Evolutionary conservation across 1,140 invertebrate genomes (phyloP), one percentile per base, ranked within the genome.

Genomic region (Cotesia typhae): DNA sequence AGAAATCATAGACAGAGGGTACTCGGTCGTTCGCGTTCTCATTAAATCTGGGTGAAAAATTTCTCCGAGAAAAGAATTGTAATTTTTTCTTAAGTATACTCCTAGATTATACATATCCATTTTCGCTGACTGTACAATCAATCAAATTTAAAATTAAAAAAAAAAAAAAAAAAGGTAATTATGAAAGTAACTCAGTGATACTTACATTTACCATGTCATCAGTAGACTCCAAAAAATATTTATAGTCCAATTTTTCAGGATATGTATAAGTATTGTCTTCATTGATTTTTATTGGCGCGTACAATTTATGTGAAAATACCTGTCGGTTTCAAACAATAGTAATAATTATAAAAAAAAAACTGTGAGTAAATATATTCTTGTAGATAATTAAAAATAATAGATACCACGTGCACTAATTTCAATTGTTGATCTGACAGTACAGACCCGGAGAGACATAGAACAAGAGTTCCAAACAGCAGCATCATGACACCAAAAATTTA

Each of bases 1-100:
- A 75, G 88, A 88, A 80, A 90, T 90, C 71, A 91, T 80, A 59
- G 90, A 89, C 10, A 89, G 69, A 60, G 88, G 84, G 41, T 82
- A 83, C 72, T 87, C 87, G 7, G 89, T 88, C 41, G 88, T 89
- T 3, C 82, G 77, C 35, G 89, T 82, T 20, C 61, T 71, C 20
- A 89, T 85, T 77, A 88, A 77, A 7, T 82, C 67, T 4, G 74
- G 71, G 57, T 71, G 77, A 55, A 88, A 88, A 1, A 75, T 53
- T 4, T 71, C 57, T 6, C 78, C 80, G 14, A 87, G 66, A 41
- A 81, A 79, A 7, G 20, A 17, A 4, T 73, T 70, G 69, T 87
- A 87, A n/a, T 67, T 75, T 4, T 65, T 5, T 63, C 84, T 75
- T 5, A 87, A 67, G n/a, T 77, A 79, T 4, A 63, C 28, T 6